phyloP scores from a whole-genome alignment of 2,113 vertebrate species.

The Pipra filicauda region DNA sequence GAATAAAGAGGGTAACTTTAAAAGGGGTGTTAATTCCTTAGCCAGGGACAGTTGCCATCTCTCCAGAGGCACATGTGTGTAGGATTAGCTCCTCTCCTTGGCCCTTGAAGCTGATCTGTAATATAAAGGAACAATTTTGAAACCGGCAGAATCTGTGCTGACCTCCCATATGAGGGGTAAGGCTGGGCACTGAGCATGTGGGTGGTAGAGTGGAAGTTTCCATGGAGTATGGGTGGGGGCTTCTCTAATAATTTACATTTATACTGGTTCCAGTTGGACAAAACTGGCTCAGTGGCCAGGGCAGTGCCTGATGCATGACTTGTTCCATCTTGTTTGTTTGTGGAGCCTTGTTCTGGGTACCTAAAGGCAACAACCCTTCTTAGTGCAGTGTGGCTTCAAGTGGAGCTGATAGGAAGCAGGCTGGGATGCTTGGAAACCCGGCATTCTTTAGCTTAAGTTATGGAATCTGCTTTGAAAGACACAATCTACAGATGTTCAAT shows the following conservation, averaged over 20 bases:
- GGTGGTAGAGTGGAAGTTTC: slow-evolving; percentile 20
- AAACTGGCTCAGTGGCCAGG: background rate
- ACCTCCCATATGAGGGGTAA: background rate
- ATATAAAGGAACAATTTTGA: background rate
- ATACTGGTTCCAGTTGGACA: background rate
- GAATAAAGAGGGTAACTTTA: slow-evolving; percentile 45
- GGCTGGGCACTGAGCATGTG: background rate
- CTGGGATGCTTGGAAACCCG: background rate
- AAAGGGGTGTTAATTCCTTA: slow-evolving; percentile 60
- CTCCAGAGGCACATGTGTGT: slow-evolving; percentile 45
- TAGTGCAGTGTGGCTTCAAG: background rate
- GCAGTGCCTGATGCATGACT: background rate
- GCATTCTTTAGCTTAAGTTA: background rate
- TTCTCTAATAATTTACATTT: background rate
- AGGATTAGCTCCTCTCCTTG: slow-evolving; percentile 50
- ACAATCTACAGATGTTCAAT: background rate
- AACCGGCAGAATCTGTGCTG: background rate
- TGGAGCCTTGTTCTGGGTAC: background rate
- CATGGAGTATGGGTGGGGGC: background rate
- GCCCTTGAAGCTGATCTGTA: slow-evolving; percentile 9
- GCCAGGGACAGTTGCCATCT: slow-evolving; percentile 50
- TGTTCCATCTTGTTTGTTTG: background rate
- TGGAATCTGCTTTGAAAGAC: background rate
- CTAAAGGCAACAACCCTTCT: background rate
- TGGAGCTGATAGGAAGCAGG: background rate